Percentiles rank a stretch among this genome's conserved stretches.
phyloP scores from a whole-genome alignment of 1,140 invertebrate genomes.

The Arctopsyche grandis region DNA sequence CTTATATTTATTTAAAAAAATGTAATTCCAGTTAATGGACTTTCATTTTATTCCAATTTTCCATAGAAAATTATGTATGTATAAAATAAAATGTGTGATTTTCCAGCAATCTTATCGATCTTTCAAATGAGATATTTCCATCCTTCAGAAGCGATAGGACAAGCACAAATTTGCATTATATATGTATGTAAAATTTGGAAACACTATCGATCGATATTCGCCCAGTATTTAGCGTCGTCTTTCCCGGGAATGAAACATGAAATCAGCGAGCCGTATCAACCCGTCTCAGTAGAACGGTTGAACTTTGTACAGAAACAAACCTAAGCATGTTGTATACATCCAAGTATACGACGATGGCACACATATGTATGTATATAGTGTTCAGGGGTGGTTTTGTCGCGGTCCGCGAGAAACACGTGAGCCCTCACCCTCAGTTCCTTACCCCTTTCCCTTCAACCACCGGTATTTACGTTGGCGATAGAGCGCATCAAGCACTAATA shows the following conservation, averaged over 20 bases:
- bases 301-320: neutral
- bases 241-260: neutral
- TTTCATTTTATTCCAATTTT: too few relatives aligned
- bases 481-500: conserved; percentile 46
- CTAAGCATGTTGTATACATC: neutral
- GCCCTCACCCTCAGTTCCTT: neutral
- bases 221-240: neutral
- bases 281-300: neutral
- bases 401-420: conserved; percentile 37
- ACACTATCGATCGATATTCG: neutral
- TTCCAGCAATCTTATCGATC: too few relatives aligned
- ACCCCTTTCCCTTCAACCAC: neutral
- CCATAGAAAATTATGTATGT: too few relatives aligned
- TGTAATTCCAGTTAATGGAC: too few relatives aligned
- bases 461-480: conserved; percentile 38
- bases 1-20: too few relatives aligned
- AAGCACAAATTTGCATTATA: too few relatives aligned
- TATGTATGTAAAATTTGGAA: too few relatives aligned
- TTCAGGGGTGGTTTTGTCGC: neutral
- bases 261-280: neutral
- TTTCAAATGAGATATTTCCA: too few relatives aligned
- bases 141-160: too few relatives aligned
- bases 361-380: neutral
- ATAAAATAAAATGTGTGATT: too few relatives aligned
- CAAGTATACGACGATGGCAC: neutral